phyloP scores from a whole-genome alignment of 2,888 invertebrate species.

The Aleiodes alternator region DNA sequence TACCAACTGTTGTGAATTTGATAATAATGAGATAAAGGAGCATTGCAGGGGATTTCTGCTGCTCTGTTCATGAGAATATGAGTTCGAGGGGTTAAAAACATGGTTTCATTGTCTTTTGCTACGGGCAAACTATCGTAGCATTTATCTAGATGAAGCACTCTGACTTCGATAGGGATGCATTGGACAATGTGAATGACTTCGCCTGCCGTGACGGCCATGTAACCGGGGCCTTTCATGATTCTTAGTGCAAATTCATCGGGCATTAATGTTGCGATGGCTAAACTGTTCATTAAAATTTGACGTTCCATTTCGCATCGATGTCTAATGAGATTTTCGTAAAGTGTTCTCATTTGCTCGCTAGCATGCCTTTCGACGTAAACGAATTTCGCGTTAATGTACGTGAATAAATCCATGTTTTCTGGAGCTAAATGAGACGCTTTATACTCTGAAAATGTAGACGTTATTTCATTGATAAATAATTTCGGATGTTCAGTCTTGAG shows the following conservation, averaged over 20 bases:
- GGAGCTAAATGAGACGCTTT: background rate
- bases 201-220: slow-evolving; percentile 31
- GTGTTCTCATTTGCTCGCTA: slow-evolving; percentile 45
- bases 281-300: slow-evolving; percentile 55
- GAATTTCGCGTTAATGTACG: slow-evolving; percentile 55
- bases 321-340: background rate
- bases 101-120: slow-evolving; percentile 15
- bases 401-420: slow-evolving; percentile 46
- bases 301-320: slow-evolving; percentile 49
- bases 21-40: slow-evolving; percentile 30
- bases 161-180: slow-evolving; percentile 54
- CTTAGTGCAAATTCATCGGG: slow-evolving; percentile 32
- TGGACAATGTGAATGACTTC: slow-evolving; percentile 24
- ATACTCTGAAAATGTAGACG: background rate
- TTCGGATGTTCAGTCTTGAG: slow-evolving; percentile 50
- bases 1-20: slow-evolving; percentile 54
- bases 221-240: slow-evolving; percentile 23
- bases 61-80: slow-evolving; percentile 54
- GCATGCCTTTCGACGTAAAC: slow-evolving; percentile 56
- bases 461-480: slow-evolving; percentile 18
- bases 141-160: slow-evolving; percentile 52
- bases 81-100: slow-evolving; percentile 55
- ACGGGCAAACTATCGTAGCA: slow-evolving; percentile 51
- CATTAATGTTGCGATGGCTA: slow-evolving; percentile 18
- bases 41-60: slow-evolving; percentile 52